phyloP scores from a whole-genome alignment of 1,140 invertebrate genomes.

The Elysia chlorotica region DNA sequence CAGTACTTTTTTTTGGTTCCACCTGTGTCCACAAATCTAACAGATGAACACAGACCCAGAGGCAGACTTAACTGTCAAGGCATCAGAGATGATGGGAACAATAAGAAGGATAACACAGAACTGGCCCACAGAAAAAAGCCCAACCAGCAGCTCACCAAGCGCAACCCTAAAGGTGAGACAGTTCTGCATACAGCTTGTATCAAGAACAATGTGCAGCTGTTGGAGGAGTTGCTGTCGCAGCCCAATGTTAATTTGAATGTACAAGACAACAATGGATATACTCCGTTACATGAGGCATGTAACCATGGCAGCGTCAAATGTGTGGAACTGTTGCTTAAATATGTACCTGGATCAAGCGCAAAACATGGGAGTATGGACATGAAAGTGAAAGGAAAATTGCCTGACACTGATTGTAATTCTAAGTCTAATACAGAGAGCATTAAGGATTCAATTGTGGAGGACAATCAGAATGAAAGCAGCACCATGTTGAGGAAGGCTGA shows the following conservation, averaged over 20 bases:
- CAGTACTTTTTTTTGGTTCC: constrained; percentile 14
- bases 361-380: too few relatives aligned
- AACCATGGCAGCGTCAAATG: constrained; percentile 83
- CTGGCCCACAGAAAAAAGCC: neutral
- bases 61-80: too few relatives aligned
- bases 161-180: constrained; percentile 8
- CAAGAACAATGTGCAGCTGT: neutral
- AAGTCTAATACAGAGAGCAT: too few relatives aligned
- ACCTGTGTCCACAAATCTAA: neutral
- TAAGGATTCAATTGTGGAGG: too few relatives aligned
- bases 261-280: constrained; percentile 86
- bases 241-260: constrained; percentile 51
- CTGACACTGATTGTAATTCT: too few relatives aligned
- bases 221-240: neutral
- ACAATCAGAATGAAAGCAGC: too few relatives aligned
- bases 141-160: neutral
- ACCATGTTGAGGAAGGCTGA: too few relatives aligned
- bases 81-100: neutral
- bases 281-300: constrained; percentile 90
- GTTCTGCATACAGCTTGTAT: constrained; percentile 3
- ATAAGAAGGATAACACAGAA: neutral
- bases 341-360: too few relatives aligned
- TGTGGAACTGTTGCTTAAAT: constrained; percentile 73
- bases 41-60: neutral
- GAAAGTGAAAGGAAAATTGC: too few relatives aligned